These are phyloP conservation scores for Drosophila basisetae DNA, from an alignment of 2,888 invertebrate species.

Conservation along the genomic window DNA sequence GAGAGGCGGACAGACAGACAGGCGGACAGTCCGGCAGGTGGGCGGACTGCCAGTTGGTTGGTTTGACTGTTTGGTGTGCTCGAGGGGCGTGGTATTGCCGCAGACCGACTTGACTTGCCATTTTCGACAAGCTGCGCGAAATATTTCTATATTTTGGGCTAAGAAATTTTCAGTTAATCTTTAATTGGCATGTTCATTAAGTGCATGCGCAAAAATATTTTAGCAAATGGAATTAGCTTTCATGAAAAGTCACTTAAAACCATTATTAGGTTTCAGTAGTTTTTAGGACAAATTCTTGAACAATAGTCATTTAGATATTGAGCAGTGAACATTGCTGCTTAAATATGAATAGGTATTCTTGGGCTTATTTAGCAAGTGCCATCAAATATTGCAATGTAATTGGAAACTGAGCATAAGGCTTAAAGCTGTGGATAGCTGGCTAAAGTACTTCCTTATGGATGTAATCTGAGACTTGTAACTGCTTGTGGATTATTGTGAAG, in stretches of 20 bases:
- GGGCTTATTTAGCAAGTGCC: not conserved
- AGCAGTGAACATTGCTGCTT: not conserved
- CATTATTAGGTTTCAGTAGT: not conserved
- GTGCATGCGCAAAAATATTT: not conserved
- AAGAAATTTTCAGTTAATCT: not conserved
- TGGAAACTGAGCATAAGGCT: not conserved
- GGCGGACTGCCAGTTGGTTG: slow-evolving; percentile 4
- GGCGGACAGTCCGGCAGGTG: slow-evolving; percentile 23
- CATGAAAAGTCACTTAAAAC: not conserved
- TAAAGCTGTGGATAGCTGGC: too few relatives aligned
- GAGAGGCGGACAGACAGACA: slow-evolving; percentile 6
- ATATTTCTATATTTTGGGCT: not conserved
- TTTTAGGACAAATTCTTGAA: not conserved
- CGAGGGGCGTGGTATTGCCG: slow-evolving; percentile 38
- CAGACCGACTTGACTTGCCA: slow-evolving; percentile 43
- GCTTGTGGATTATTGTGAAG: not conserved
- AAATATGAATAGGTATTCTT: not conserved
- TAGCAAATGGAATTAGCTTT: not conserved
- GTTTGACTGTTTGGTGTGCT: not conserved
- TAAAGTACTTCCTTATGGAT: slow-evolving; percentile 2
- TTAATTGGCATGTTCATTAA: not conserved
- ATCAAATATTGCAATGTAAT: not conserved
- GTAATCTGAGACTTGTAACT: not conserved
- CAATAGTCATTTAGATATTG: not conserved
- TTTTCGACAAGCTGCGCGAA: not conserved